Percentiles rank a stretch among this genome's conserved stretches.
phyloP scores from a whole-genome alignment of 2,888 invertebrate species.

The Acanthosepion esculentum region DNA sequence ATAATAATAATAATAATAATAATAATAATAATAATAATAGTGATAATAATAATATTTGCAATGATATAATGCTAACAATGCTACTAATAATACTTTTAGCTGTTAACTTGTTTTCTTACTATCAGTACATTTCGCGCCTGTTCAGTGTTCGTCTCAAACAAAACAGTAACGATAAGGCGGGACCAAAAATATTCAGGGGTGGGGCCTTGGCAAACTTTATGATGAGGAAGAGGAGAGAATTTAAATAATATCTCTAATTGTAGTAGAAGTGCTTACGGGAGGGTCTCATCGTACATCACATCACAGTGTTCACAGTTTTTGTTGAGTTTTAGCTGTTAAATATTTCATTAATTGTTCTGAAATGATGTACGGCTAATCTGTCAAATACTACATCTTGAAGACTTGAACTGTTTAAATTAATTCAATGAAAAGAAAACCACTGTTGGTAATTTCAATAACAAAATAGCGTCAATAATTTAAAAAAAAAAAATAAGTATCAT shows the following conservation, averaged over 20 bases:
- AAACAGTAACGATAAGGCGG: background rate
- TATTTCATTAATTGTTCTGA: too few species aligned
- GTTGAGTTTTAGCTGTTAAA: too few species aligned
- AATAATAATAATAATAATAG: background rate
- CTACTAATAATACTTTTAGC: background rate
- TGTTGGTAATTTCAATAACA: too few species aligned
- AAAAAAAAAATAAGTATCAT: too few species aligned
- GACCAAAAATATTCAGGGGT: background rate
- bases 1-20: background rate
- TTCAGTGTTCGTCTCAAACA: background rate
- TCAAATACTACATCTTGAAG: too few species aligned
- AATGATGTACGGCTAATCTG: too few species aligned
- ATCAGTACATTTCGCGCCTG: background rate
- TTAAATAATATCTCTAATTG: background rate
- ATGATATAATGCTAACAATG: background rate
- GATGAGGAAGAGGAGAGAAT: background rate
- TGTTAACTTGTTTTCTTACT: background rate
- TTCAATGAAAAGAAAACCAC: too few species aligned
- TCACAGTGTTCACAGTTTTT: too few species aligned
- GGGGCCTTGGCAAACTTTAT: slow-evolving; percentile 18
- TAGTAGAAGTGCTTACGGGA: background rate
- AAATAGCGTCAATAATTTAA: too few species aligned
- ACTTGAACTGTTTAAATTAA: too few species aligned
- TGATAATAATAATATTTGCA: background rate
- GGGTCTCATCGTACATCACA: too few species aligned